Evolutionary conservation across 92 coral and sea anemone genomes (phyloP), one percentile per base, ranked within the genome.

Genomic region (Siderastrea siderea): DNA sequence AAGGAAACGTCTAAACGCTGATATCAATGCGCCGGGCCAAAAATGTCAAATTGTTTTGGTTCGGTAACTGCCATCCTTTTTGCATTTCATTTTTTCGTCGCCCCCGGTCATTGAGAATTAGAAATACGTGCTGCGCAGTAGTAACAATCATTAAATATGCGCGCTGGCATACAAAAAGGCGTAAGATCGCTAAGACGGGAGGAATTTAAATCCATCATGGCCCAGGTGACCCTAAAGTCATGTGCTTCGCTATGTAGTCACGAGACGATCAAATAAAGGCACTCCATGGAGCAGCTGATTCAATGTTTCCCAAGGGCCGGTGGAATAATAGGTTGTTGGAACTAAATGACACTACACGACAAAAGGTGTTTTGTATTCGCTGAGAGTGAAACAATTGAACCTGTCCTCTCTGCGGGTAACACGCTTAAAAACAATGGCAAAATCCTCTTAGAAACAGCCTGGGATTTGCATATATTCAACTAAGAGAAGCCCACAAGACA

Each of bases 391-490:
- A 79, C 70, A 89, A 68, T 87, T 19, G 50, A 26, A 92, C 93
- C 93, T 89, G 93, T 89, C 84, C 48, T 74, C 85, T 75, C 77
- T 55, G 84, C 93, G 60, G 95, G 95, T 92, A 89, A 81, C 84
- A 79, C 84, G 85, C 79, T 76, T 58, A 63, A 43, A 50, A 48
- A 87, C 91, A 91, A 92, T 71, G 51, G 73, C 79, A 38, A 71
- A 15, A 85, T 74, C 80, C 83, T 52, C 67, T 85, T 52, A 49
- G 26, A 77, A 84, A 47, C 68, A 13, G 69, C 53, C 57, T 51
- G 13, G 49, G 69, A 92, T 92, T 92, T 92, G 95, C 95, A 92
- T 92, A 89, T 48, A 81, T 62, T 74, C 69, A 59, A 48, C 38
- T 84, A 2, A 5, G 17, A 45, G 68, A 71, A 73, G 72, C 61